Evolutionary conservation across 2,797 vertebrate genomes (phyloP).

Genomic region (Miichthys miiuy): DNA sequence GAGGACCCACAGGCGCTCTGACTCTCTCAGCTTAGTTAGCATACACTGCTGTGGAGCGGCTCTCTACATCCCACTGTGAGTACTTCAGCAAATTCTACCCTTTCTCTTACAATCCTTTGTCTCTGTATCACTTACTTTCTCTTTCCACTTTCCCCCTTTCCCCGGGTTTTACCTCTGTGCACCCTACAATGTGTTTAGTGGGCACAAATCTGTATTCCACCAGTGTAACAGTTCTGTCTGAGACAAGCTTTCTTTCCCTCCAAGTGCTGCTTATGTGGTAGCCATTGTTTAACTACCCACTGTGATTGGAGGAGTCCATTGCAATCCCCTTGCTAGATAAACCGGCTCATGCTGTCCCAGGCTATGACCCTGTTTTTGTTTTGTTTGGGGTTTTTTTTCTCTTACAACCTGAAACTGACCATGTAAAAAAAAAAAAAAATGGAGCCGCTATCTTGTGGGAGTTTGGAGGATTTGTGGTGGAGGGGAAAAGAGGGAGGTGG

Average conservation of each 20-base stretch:
- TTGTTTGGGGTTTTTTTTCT: constrained; percentile 13
- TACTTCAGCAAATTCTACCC: constrained; percentile 73
- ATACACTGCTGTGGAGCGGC: constrained; percentile 81
- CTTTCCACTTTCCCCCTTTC: constrained; percentile 23
- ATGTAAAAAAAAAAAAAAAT: constrained; percentile 60
- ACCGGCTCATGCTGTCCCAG: constrained; percentile 47
- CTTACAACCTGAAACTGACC: constrained; percentile 49
- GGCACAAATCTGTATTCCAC: constrained; percentile 64
- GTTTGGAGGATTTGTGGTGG: constrained; percentile 62
- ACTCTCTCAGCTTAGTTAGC: constrained; percentile 82
- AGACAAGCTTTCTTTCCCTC: constrained; percentile 71
- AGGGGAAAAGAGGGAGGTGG: constrained; percentile 51
- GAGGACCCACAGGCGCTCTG: constrained; percentile 80
- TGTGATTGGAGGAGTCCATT: constrained; percentile 68
- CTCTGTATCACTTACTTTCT: constrained; percentile 32
- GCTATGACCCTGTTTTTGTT: constrained; percentile 35
- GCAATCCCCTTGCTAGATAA: constrained; percentile 55
- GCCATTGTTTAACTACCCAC: constrained; percentile 76
- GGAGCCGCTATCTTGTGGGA: constrained; percentile 65
- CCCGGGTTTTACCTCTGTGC: constrained; percentile 37
- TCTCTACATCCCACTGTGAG: constrained; percentile 86
- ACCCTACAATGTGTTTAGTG: constrained; percentile 44
- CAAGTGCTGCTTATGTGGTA: constrained; percentile 73
- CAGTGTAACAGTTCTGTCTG: constrained; percentile 65
- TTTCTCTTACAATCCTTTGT: constrained; percentile 48